Percentiles rank a stretch among this genome's conserved stretches.
phyloP scores from a whole-genome alignment of 2,113 vertebrate genomes.

The Eonycteris spelaea region DNA sequence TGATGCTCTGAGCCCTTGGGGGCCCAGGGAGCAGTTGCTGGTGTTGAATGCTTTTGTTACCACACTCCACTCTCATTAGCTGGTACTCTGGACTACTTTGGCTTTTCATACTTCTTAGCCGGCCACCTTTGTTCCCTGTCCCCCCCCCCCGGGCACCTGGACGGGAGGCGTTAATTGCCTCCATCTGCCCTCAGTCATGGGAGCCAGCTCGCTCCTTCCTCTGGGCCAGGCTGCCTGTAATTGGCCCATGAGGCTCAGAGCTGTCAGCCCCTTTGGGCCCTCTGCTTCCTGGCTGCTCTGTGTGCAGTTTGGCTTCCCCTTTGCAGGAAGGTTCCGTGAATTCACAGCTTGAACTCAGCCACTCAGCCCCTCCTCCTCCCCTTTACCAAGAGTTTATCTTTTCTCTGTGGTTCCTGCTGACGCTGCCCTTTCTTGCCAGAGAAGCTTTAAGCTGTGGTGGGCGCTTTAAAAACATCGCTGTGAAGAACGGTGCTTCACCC shows the following conservation, averaged over 20 bases:
- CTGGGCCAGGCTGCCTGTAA: not conserved
- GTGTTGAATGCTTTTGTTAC: not conserved
- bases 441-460: not conserved
- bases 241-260: not conserved
- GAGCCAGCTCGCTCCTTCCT: not conserved
- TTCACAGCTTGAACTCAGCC: not conserved
- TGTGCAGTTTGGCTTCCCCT: conserved; percentile 32
- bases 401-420: not conserved
- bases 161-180: not conserved
- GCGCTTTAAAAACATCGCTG: not conserved
- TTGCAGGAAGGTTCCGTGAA: not conserved
- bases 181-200: not conserved
- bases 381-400: not conserved
- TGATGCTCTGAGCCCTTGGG: not conserved
- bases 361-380: not conserved
- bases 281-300: not conserved
- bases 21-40: not conserved
- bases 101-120: not conserved
- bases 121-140: not conserved
- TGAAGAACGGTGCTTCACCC: fast-evolving
- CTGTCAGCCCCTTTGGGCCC: not conserved
- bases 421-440: not conserved
- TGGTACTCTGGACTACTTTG: not conserved
- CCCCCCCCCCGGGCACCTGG: too few relatives aligned
- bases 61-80: not conserved